Conservation (phyloP, 1,140 invertebrate species). For the Apocrypta bakeri region DNA sequence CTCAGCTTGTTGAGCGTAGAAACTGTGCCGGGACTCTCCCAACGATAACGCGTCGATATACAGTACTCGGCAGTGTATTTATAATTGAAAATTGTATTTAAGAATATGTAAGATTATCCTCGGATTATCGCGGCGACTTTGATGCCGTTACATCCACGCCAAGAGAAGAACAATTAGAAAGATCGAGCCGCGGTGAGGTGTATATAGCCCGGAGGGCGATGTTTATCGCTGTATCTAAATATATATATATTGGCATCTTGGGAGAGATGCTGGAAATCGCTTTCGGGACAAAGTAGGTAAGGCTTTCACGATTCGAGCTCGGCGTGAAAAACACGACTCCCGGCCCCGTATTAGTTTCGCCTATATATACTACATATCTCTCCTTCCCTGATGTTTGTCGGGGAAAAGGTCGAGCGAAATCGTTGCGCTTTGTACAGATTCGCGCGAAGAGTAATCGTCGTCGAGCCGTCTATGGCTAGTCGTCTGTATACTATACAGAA, state of each 20-base stretch:
- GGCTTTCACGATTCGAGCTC: slow-evolving; percentile 56
- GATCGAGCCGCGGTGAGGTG: not conserved
- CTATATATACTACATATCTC: not conserved
- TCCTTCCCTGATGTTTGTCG: not conserved
- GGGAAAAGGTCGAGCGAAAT: slow-evolving; percentile 51
- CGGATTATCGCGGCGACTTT: not conserved
- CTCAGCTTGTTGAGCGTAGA: too few species aligned
- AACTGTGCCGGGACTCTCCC: too few species aligned
- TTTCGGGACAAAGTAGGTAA: slow-evolving; percentile 58
- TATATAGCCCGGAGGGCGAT: not conserved
- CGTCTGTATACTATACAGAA: not conserved
- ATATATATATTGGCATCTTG: slow-evolving; percentile 52
- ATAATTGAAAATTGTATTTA: too few species aligned
- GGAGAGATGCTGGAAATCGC: slow-evolving; percentile 52
- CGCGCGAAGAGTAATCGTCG: slow-evolving; percentile 54
- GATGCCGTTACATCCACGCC: not conserved
- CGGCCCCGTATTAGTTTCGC: slow-evolving; percentile 56
- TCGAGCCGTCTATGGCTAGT: slow-evolving; percentile 22
- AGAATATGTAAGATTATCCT: too few species aligned
- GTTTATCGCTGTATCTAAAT: slow-evolving; percentile 48
- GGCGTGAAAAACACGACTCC: slow-evolving; percentile 48
- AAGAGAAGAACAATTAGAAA: slow-evolving; percentile 30
- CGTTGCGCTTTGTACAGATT: slow-evolving; percentile 51
- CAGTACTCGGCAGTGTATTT: too few species aligned
- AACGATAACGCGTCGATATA: too few species aligned